A percentile compares a stretch with the other conserved stretches of the same genome.
Conservation (phyloP, 2,888 invertebrate species). For the Euclidia mi region DNA sequence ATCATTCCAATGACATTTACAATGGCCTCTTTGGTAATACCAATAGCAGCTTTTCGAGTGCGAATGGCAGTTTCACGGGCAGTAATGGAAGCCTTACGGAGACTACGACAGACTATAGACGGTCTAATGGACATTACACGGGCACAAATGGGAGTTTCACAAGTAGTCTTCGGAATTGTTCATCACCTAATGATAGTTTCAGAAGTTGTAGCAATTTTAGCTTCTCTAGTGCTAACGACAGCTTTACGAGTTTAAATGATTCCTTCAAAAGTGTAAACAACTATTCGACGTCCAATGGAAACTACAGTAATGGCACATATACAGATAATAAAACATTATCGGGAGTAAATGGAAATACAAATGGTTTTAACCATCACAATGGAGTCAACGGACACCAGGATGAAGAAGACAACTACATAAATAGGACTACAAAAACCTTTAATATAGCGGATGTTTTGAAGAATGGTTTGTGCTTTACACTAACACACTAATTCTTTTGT, state of each 20-base stretch:
- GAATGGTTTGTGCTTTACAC: slow-evolving; percentile 85
- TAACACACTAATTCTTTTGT: slow-evolving; percentile 76
- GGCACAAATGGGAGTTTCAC: slow-evolving; percentile 50
- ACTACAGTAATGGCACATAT: slow-evolving; percentile 62
- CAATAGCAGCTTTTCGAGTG: slow-evolving; percentile 18
- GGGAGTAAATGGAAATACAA: slow-evolving; percentile 46
- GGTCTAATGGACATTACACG: slow-evolving; percentile 36
- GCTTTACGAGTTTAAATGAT: not conserved
- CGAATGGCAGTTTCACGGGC: slow-evolving; percentile 11
- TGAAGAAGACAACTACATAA: slow-evolving; percentile 66
- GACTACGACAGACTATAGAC: slow-evolving; percentile 33
- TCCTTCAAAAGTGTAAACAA: slow-evolving; percentile 26
- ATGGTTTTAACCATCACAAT: slow-evolving; percentile 47
- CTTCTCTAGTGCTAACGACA: slow-evolving; percentile 20
- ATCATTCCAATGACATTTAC: slow-evolving; percentile 70
- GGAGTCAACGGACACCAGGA: slow-evolving; percentile 66
- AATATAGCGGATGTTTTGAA: slow-evolving; percentile 76
- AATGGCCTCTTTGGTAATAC: slow-evolving; percentile 65
- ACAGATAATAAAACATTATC: slow-evolving; percentile 52
- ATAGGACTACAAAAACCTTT: slow-evolving; percentile 62
- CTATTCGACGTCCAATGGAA: slow-evolving; percentile 21
- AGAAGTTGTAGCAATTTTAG: slow-evolving; percentile 59
- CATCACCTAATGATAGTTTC: slow-evolving; percentile 47
- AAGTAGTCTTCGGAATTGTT: slow-evolving; percentile 54
- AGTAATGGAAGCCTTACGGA: slow-evolving; percentile 32